These are phyloP conservation scores for Catharus minimus DNA, from an alignment of 2,113 vertebrate genomes.

Conservation along the genomic window DNA sequence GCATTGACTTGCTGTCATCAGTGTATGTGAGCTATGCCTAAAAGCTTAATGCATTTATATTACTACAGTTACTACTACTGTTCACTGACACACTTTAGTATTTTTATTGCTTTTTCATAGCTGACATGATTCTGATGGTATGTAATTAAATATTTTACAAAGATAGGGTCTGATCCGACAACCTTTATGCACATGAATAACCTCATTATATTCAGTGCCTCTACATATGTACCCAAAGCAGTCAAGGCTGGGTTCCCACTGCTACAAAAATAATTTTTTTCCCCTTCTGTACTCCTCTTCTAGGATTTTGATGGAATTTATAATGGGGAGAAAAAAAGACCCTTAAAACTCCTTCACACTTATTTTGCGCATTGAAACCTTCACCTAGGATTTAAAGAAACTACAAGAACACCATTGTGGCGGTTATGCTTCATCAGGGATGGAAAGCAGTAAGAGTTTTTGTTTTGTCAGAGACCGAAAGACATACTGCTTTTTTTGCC, in stretches of 20 bases:
- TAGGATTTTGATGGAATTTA: constrained; percentile 1
- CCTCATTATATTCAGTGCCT: constrained; percentile 1
- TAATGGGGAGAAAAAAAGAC: not conserved
- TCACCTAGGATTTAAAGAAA: constrained; percentile 9
- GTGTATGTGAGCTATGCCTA: not conserved
- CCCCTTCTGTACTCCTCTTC: not conserved
- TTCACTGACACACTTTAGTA: constrained; percentile 24
- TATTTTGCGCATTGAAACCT: not conserved
- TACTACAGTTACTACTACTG: not conserved
- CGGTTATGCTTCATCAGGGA: constrained; percentile 1
- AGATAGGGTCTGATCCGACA: constrained; percentile 30
- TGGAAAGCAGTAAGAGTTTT: constrained; percentile 31
- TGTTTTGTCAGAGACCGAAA: constrained; percentile 29
- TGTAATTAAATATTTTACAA: constrained; percentile 60
- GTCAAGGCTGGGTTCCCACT: not conserved
- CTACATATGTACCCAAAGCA: constrained; percentile 8
- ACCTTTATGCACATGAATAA: constrained; percentile 25
- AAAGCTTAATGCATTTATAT: not conserved
- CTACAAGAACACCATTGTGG: not conserved
- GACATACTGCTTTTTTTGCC: constrained; percentile 30
- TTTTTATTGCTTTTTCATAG: constrained; percentile 57
- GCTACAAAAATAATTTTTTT: not conserved
- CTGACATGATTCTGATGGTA: constrained; percentile 38
- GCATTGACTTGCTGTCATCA: not conserved
- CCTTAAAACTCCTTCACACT: constrained; percentile 8